Conservation (phyloP, 2,113 vertebrate species). For the Apteryx mantelli region DNA sequence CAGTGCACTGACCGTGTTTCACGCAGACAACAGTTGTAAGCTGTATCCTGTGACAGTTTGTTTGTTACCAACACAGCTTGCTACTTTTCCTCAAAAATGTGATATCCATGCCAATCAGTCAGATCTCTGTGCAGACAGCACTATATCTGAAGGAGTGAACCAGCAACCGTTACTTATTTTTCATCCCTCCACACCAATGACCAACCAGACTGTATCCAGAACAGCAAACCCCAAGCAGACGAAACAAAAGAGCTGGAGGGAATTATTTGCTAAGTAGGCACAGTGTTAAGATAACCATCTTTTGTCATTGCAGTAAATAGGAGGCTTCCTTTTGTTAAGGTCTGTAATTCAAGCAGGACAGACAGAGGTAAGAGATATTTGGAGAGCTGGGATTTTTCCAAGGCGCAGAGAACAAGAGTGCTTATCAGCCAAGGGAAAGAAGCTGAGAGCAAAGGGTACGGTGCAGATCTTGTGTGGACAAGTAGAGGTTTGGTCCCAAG, state of each 20-base stretch:
- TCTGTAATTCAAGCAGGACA: background rate
- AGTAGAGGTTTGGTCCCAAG: background rate
- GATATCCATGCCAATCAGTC: background rate
- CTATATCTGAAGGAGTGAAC: background rate
- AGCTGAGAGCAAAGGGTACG: rapidly evolving
- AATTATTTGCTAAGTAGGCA: background rate
- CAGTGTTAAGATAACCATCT: background rate
- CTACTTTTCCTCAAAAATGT: background rate
- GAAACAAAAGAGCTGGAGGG: background rate
- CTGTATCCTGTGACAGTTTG: background rate
- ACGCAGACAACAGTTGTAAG: background rate
- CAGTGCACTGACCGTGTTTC: background rate
- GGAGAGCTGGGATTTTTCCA: background rate
- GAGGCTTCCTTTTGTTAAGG: background rate
- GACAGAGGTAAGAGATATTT: background rate
- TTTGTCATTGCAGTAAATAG: background rate
- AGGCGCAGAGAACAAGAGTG: background rate
- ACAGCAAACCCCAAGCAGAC: background rate
- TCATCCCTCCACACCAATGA: background rate
- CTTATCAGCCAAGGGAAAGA: background rate
- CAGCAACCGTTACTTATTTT: background rate
- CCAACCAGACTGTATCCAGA: background rate
- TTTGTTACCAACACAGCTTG: background rate
- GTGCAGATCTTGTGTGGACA: background rate
- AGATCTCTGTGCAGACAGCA: background rate